Percentiles rank a stretch among this genome's conserved stretches.
phyloP scores from a whole-genome alignment of 2,797 vertebrate species.

The Sebastes baramenuke region DNA sequence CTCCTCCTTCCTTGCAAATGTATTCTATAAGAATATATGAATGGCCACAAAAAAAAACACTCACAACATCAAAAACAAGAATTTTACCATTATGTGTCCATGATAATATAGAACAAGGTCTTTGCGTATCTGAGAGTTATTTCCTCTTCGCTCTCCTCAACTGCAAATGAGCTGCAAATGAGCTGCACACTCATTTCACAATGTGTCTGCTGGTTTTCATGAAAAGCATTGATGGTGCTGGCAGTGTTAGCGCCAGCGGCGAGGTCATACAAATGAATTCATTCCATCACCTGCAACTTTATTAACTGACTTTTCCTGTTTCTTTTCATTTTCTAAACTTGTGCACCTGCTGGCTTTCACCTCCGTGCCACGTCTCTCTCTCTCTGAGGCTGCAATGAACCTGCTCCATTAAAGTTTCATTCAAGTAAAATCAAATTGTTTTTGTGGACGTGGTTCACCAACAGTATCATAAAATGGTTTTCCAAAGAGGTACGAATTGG shows the following conservation, averaged over 20 bases:
- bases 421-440: background rate
- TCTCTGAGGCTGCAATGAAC: background rate
- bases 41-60: background rate
- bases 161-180: background rate
- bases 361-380: background rate
- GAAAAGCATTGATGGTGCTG: background rate
- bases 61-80: background rate
- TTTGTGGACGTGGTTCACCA: background rate
- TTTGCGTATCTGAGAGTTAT: background rate
- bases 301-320: background rate
- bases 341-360: background rate
- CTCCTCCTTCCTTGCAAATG: background rate
- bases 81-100: background rate
- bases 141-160: background rate
- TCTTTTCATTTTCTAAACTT: background rate
- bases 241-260: background rate
- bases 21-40: background rate
- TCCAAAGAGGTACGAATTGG: background rate
- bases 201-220: background rate
- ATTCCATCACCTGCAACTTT: background rate
- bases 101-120: background rate
- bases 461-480: background rate
- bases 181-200: background rate
- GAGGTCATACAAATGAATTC: background rate
- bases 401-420: constrained; percentile 6